Base-by-base conservation (phyloP, 2,797 vertebrate genomes). In the Kryptolebias ocellatus region DNA sequence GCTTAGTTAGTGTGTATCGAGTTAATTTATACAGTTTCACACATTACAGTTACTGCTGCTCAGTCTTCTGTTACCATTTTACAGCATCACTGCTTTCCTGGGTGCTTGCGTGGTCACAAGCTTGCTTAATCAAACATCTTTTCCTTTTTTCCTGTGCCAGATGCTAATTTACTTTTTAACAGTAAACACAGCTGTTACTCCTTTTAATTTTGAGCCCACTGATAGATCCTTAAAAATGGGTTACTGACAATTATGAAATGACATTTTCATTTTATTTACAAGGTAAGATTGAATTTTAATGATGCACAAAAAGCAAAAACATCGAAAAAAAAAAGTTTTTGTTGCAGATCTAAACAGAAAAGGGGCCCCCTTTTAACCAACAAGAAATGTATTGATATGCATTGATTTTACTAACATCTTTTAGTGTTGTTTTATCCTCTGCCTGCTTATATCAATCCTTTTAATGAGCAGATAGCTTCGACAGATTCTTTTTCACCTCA, bases 141-240 rank as follows among this genome's bases (percentile, higher is more conserved):
- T 39, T 47, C 54, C 69, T 77, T 63, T 70, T 67, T 50, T 62
- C 20, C 53, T 52, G 4, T 74, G 17, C 60, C 78, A 83, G 76
- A 80, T 80, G 64, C 72, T 76, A 24, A 70, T 80, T 82, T 70
- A 62, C 62, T 74, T 37, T 58, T n/a, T 53, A 67, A 75, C 47
- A 74, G 52, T 58, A 74, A 58, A 67, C 6, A 47, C 27, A 24
- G 15, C 50, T 63, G 78, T 65, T 68, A 54, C 0, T 17, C 68
- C 27, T 53, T 68, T 44, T 18, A 49, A 28, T 67, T 74, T 31
- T 2, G 39, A 67, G 37, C 53, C 42, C 24, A 20, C 44, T 72
- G 67, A 55, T 45, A 73, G 24, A 60, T 72, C 47, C 34, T 27
- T 29, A 64, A 51, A 62, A 24, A n/a, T 14, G 24, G 6, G 39